phyloP scores from a whole-genome alignment of 2,113 vertebrate species.

The Coreoperca whiteheadi region DNA sequence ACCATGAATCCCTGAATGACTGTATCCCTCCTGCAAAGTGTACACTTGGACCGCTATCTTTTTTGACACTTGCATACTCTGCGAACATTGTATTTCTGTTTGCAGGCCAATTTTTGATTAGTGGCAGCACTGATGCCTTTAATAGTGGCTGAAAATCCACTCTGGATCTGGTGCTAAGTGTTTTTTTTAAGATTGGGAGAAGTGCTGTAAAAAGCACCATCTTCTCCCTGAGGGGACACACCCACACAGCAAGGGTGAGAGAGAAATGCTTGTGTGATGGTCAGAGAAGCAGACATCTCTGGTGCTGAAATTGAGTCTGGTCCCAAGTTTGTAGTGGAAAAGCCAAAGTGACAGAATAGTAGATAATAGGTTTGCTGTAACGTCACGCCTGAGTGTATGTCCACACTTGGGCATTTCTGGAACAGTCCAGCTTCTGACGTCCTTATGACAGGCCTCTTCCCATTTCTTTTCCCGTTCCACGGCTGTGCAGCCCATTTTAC shows the following conservation, averaged over 20 bases:
- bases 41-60: conserved; percentile 60
- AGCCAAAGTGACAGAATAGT: conserved; percentile 85
- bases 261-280: conserved; percentile 60
- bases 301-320: conserved; percentile 85
- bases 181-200: conserved; percentile 76
- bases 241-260: conserved; percentile 64
- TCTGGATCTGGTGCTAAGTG: conserved; percentile 78
- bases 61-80: conserved; percentile 63
- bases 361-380: conserved; percentile 88
- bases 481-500: conserved; percentile 76
- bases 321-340: conserved; percentile 84
- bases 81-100: conserved; percentile 70
- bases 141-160: conserved; percentile 58
- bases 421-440: conserved; percentile 81
- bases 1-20: conserved; percentile 45
- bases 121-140: conserved; percentile 62
- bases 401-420: conserved; percentile 85
- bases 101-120: conserved; percentile 69
- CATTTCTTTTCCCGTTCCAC: conserved; percentile 74
- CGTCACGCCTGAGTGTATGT: conserved; percentile 85
- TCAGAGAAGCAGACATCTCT: conserved; percentile 79
- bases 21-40: conserved; percentile 58
- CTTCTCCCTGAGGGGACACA: conserved; percentile 75
- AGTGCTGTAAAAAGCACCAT: conserved; percentile 79
- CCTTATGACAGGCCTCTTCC: conserved; percentile 81